Conservation (phyloP, 2,113 vertebrate species). For the Myotis davidii region DNA sequence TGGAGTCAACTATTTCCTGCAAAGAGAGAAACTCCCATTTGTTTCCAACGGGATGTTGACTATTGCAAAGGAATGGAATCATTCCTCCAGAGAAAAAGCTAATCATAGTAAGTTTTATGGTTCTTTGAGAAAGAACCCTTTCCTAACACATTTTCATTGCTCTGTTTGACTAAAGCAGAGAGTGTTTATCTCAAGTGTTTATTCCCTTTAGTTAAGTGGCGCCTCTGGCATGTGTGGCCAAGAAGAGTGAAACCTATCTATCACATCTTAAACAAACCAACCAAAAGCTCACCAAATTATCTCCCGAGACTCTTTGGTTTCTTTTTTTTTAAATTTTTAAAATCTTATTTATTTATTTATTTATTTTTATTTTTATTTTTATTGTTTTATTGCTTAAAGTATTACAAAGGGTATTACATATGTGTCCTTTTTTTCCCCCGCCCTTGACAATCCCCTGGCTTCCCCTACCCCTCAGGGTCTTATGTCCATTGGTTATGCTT, state of each 20-base stretch:
- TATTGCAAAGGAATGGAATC: background rate
- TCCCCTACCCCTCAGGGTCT: too few relatives aligned
- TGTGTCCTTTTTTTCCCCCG: too few relatives aligned
- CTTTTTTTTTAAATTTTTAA: background rate
- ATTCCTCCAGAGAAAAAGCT: background rate
- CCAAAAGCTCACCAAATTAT: conserved; percentile 22
- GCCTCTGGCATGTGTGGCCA: background rate
- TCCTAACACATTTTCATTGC: background rate
- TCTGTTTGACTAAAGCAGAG: conserved; percentile 18
- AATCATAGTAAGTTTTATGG: background rate
- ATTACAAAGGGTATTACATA: too few relatives aligned
- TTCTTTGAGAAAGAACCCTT: conserved; percentile 23
- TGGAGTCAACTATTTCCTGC: background rate
- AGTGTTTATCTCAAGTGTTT: background rate
- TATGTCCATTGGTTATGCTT: too few relatives aligned
- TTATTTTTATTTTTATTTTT: too few relatives aligned
- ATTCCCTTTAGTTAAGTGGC: conserved; percentile 49
- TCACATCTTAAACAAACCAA: background rate
- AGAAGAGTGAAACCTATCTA: background rate
- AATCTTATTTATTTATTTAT: too few relatives aligned
- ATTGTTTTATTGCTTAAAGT: too few relatives aligned
- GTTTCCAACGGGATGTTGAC: conserved; percentile 37
- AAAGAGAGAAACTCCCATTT: background rate
- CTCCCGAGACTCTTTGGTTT: conserved; percentile 12
- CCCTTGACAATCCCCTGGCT: too few relatives aligned